Conservation (phyloP, 2,113 vertebrate genomes). For the Ceuthmochares aereus region DNA sequence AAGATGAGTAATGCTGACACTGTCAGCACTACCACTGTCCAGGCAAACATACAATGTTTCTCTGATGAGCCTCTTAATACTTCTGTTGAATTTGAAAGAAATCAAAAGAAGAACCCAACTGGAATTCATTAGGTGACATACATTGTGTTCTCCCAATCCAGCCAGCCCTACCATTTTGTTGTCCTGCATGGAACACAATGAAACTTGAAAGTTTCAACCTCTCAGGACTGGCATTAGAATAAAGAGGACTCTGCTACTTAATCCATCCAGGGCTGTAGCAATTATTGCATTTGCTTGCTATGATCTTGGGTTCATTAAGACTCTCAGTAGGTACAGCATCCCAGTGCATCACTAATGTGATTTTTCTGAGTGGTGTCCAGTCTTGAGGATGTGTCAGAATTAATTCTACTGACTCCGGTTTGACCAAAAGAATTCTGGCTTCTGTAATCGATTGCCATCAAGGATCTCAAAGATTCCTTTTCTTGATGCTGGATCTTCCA, state of each 20-base stretch:
- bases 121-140: background rate
- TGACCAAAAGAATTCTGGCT: background rate
- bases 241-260: background rate
- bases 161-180: background rate
- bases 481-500: background rate
- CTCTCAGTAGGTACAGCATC: background rate
- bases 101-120: background rate
- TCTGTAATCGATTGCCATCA: background rate
- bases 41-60: background rate
- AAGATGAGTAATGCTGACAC: background rate
- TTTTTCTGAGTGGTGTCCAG: background rate
- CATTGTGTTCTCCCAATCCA: accelerated
- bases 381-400: background rate
- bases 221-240: background rate
- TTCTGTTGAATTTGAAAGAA: background rate
- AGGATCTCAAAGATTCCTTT: background rate
- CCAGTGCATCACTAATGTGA: accelerated
- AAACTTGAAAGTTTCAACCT: background rate
- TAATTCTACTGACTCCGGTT: background rate
- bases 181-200: background rate
- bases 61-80: background rate
- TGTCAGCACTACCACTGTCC: background rate
- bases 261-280: background rate
- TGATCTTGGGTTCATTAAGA: background rate
- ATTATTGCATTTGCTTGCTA: background rate